phyloP scores from a whole-genome alignment of 2,113 vertebrate genomes.

The Barnardius zonarius region DNA sequence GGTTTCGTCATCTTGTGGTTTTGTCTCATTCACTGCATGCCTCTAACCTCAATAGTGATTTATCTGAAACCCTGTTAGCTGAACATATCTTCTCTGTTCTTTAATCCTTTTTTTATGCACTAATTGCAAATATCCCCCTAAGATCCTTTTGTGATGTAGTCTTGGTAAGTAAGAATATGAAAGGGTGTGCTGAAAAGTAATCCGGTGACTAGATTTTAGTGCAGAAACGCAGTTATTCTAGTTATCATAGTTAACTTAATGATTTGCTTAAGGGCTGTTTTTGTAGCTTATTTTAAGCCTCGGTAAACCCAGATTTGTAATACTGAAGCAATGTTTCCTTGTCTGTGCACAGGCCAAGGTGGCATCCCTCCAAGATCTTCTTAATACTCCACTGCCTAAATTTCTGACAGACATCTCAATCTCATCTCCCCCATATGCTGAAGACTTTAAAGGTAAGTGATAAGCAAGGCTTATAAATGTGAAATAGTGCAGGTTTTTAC shows the following conservation, averaged over 20 bases:
- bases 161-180: neutral
- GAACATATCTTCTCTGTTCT: neutral
- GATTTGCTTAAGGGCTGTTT: neutral
- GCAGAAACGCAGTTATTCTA: neutral
- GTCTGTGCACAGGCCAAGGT: constrained; percentile 54
- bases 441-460: constrained; percentile 76
- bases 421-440: constrained; percentile 58
- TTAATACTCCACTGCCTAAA: constrained; percentile 78
- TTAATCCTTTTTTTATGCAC: neutral
- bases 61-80: neutral
- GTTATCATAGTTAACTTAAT: neutral
- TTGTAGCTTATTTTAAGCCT: neutral
- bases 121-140: neutral
- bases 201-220: neutral
- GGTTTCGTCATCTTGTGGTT: neutral
- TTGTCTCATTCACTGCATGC: neutral
- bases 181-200: neutral
- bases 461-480: neutral
- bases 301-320: neutral
- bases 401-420: constrained; percentile 72
- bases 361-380: constrained; percentile 74
- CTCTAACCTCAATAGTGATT: neutral
- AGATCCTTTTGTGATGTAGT: neutral
- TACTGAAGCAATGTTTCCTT: neutral
- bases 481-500: neutral